phyloP scores from a whole-genome alignment of 2,888 invertebrate genomes.

The Drosophila anomelani region DNA sequence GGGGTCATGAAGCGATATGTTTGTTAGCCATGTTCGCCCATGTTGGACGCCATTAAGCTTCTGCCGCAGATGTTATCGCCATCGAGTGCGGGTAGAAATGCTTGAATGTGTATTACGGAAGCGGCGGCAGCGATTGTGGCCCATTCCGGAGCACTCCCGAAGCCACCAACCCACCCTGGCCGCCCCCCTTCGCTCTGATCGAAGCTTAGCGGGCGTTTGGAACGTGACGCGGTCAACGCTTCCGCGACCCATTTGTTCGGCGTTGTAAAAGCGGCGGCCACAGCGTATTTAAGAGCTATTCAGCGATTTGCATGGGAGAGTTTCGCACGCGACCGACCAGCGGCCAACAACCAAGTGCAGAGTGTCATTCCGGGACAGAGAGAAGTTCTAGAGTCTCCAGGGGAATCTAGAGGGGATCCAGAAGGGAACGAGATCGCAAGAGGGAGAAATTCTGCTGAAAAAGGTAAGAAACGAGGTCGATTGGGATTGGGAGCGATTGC shows the following conservation, averaged over 20 bases:
- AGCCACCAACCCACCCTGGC: not conserved
- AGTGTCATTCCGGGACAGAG: slow-evolving; percentile 38
- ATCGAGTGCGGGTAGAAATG: slow-evolving; percentile 55
- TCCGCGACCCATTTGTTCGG: slow-evolving; percentile 75
- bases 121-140: slow-evolving; percentile 26
- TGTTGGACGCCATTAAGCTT: slow-evolving; percentile 6
- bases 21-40: slow-evolving; percentile 26
- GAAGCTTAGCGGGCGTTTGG: slow-evolving; percentile 55
- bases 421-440: slow-evolving; percentile 15
- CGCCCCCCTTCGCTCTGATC: not conserved
- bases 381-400: slow-evolving; percentile 9
- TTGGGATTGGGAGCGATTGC: slow-evolving; percentile 27
- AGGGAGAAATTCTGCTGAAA: slow-evolving; percentile 64
- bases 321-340: slow-evolving; percentile 70
- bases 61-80: slow-evolving; percentile 29
- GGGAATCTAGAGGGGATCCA: slow-evolving; percentile 7
- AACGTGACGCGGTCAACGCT: slow-evolving; percentile 71
- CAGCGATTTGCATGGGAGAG: slow-evolving; percentile 72
- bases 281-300: slow-evolving; percentile 79
- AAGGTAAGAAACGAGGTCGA: slow-evolving; percentile 58
- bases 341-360: slow-evolving; percentile 31
- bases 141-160: slow-evolving; percentile 12
- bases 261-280: slow-evolving; percentile 39
- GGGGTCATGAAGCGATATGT: slow-evolving; percentile 8
- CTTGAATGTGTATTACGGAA: slow-evolving; percentile 68